A percentile compares a stretch with the other conserved stretches of the same genome.
These are phyloP conservation scores for Pogonognathellus flavescens DNA, from an alignment of 1,140 invertebrate species.

Conservation along the genomic window DNA sequence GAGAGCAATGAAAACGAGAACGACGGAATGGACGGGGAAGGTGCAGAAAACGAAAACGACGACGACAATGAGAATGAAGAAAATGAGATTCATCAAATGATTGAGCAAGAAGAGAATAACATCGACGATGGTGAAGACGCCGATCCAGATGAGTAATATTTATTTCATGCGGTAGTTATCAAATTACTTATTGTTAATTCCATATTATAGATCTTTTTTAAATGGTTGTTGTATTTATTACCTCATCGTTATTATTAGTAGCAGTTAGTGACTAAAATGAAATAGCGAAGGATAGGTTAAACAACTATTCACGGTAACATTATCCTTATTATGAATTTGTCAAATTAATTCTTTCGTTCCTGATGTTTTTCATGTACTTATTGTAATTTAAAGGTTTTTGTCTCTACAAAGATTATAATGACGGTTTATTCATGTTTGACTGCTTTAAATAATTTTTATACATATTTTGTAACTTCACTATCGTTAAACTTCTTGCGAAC, in stretches of 20 bases:
- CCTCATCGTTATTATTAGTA: neutral
- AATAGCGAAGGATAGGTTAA: too few relatives aligned
- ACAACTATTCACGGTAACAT: too few relatives aligned
- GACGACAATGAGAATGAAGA: slow-evolving; percentile 45
- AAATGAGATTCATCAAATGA: slow-evolving; percentile 56
- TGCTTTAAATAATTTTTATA: slow-evolving; percentile 7
- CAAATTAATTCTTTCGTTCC: too few relatives aligned
- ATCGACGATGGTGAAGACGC: slow-evolving; percentile 41
- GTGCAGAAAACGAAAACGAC: slow-evolving; percentile 37
- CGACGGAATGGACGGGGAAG: slow-evolving; percentile 51
- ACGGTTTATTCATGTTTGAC: neutral
- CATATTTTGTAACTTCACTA: neutral
- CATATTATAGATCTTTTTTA: slow-evolving; percentile 28
- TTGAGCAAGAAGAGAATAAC: slow-evolving; percentile 46
- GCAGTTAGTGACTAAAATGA: too few relatives aligned
- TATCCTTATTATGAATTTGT: too few relatives aligned
- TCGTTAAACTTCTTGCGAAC: neutral
- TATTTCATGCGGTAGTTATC: neutral
- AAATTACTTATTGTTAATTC: slow-evolving; percentile 1
- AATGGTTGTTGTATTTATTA: slow-evolving; percentile 31
- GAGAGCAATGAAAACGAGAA: slow-evolving; percentile 54
- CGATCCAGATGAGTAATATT: slow-evolving; percentile 30
- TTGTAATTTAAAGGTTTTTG: too few relatives aligned
- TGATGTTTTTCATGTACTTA: neutral
- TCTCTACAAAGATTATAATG: too few relatives aligned